Conservation (phyloP, 1,140 invertebrate species). For the Cecropterus lyciades region DNA sequence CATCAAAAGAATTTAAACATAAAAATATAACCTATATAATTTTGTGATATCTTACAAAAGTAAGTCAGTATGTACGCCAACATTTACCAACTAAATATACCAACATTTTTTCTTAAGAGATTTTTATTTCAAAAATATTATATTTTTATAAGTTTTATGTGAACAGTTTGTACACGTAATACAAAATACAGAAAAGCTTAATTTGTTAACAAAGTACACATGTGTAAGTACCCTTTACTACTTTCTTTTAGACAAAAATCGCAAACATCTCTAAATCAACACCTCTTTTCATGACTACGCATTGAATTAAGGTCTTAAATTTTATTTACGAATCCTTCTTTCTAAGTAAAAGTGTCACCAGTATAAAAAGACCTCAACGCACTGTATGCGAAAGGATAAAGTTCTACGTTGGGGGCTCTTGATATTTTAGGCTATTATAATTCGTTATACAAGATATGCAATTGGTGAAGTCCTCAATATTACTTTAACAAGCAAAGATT, state of each 20-base stretch:
- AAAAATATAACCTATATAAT: too few species aligned
- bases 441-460: neutral
- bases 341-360: neutral
- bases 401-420: neutral
- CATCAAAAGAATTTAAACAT: too few species aligned
- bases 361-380: neutral
- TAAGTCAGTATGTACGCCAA: too few species aligned
- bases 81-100: too few species aligned
- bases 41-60: too few species aligned
- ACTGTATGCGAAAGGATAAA: neutral
- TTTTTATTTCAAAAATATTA: too few species aligned
- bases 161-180: too few species aligned
- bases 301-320: slow-evolving; percentile 51
- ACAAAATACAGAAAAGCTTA: too few species aligned
- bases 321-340: slow-evolving; percentile 17
- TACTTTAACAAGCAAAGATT: neutral
- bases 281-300: slow-evolving; percentile 52
- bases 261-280: slow-evolving; percentile 39
- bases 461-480: neutral
- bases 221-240: too few species aligned
- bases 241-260: neutral
- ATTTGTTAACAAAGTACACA: too few species aligned
- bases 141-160: too few species aligned
- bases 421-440: neutral
- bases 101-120: too few species aligned